These are phyloP conservation scores for Ramphastos sulfuratus DNA, from an alignment of 2,113 vertebrate species.

Conservation along the genomic window DNA sequence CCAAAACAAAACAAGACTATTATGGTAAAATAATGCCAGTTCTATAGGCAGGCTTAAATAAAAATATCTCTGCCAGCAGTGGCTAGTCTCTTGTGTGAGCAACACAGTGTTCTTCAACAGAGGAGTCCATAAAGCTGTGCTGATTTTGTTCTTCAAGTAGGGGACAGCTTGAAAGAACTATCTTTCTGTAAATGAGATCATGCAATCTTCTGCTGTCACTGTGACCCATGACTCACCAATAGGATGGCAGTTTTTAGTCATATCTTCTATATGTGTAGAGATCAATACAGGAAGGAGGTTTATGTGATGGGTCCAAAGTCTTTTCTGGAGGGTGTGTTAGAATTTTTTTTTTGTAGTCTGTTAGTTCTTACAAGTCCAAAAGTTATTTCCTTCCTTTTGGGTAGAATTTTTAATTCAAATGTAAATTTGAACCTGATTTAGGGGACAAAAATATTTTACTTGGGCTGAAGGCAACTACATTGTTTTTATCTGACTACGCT, in stretches of 20 bases:
- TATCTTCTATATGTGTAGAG: not conserved
- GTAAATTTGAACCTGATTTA: slow-evolving; percentile 20
- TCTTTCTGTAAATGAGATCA: slow-evolving; percentile 15
- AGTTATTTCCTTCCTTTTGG: not conserved
- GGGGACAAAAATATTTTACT: not conserved
- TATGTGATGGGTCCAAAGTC: not conserved
- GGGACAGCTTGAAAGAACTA: slow-evolving; percentile 46
- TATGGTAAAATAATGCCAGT: slow-evolving; percentile 13
- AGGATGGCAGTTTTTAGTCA: not conserved
- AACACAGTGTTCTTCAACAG: not conserved
- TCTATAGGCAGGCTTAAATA: slow-evolving; percentile 29
- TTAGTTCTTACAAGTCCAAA: slow-evolving; percentile 5
- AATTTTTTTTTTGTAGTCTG: not conserved
- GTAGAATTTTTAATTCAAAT: not conserved
- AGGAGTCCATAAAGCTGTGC: slow-evolving; percentile 15
- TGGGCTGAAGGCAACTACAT: not conserved
- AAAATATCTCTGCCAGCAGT: slow-evolving; percentile 32
- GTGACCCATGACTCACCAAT: slow-evolving; percentile 47
- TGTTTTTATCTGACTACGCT: not conserved
- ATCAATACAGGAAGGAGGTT: not conserved
- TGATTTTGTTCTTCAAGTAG: slow-evolving; percentile 49
- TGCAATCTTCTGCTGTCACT: not conserved
- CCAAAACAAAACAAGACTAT: not conserved
- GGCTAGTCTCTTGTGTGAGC: not conserved
- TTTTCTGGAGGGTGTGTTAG: not conserved